A percentile compares a stretch with the other conserved stretches of the same genome.
phyloP scores from a whole-genome alignment of 2,113 vertebrate genomes.

The Meleagris gallopavo region DNA sequence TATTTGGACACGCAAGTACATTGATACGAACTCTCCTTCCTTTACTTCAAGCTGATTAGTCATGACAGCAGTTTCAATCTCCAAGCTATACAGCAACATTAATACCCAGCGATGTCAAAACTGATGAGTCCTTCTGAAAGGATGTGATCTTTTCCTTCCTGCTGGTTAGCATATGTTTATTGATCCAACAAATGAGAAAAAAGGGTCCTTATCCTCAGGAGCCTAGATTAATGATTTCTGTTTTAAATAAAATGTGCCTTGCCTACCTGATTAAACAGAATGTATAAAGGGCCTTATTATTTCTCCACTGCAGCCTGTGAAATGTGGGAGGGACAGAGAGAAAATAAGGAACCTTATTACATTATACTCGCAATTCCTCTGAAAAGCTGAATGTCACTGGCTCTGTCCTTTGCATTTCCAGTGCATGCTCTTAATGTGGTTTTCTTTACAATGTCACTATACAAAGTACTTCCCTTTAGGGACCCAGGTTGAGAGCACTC shows the following conservation, averaged over 20 bases:
- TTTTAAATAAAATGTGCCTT: not conserved
- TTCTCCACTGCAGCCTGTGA: not conserved
- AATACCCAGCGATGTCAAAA: not conserved
- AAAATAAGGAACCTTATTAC: not conserved
- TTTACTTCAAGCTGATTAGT: slow-evolving; percentile 2
- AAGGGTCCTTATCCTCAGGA: not conserved
- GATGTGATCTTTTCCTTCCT: slow-evolving; percentile 11
- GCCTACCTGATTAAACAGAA: not conserved
- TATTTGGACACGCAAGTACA: not conserved
- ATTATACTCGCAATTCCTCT: not conserved
- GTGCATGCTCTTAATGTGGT: not conserved
- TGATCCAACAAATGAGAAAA: slow-evolving; percentile 4
- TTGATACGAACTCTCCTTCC: not conserved
- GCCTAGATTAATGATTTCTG: not conserved
- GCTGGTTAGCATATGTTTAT: not conserved
- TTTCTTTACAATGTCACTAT: not conserved
- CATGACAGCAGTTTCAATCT: not conserved
- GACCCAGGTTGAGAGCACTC: not conserved
- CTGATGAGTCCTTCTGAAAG: slow-evolving; percentile 16
- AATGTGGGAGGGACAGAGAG: not conserved
- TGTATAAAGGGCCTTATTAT: rapidly evolving
- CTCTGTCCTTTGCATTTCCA: not conserved
- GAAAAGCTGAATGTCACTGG: not conserved
- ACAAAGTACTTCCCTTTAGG: not conserved
- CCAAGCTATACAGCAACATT: not conserved